These are phyloP conservation scores for Rafetus swinhoei DNA, from an alignment of 2,113 vertebrate genomes.

Conservation along the genomic window DNA sequence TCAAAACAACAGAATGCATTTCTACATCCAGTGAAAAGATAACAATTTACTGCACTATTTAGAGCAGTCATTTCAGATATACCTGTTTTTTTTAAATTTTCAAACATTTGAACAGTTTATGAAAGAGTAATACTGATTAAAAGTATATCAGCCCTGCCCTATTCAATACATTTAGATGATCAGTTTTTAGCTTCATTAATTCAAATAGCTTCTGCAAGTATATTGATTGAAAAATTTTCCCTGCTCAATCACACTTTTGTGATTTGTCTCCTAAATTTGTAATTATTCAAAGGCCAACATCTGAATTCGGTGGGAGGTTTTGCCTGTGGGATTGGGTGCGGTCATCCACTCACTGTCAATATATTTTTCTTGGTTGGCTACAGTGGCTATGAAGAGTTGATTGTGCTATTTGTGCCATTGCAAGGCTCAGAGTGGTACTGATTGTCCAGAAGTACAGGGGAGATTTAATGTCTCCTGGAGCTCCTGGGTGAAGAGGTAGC, in stretches of 20 bases:
- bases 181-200: constrained; percentile 8
- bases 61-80: constrained; percentile 34
- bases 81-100: not conserved
- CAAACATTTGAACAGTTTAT: constrained; percentile 22
- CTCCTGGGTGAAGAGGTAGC: not conserved
- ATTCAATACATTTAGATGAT: not conserved
- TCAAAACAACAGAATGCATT: constrained; percentile 65
- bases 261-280: not conserved
- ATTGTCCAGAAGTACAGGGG: not conserved
- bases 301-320: not conserved
- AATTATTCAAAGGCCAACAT: not conserved
- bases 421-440: not conserved
- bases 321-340: not conserved
- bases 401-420: not conserved
- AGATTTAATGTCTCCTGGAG: not conserved
- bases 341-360: not conserved
- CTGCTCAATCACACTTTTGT: constrained; percentile 8
- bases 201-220: constrained; percentile 12
- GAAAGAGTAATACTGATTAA: too few species aligned
- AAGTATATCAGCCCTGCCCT: not conserved
- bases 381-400: not conserved
- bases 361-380: not conserved
- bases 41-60: constrained; percentile 40
- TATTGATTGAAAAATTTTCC: constrained; percentile 15
- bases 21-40: constrained; percentile 52